Base-by-base conservation (phyloP, 30 jellyfish, hydroid and myxozoan genomes). In the Aurelia aurita region DNA sequence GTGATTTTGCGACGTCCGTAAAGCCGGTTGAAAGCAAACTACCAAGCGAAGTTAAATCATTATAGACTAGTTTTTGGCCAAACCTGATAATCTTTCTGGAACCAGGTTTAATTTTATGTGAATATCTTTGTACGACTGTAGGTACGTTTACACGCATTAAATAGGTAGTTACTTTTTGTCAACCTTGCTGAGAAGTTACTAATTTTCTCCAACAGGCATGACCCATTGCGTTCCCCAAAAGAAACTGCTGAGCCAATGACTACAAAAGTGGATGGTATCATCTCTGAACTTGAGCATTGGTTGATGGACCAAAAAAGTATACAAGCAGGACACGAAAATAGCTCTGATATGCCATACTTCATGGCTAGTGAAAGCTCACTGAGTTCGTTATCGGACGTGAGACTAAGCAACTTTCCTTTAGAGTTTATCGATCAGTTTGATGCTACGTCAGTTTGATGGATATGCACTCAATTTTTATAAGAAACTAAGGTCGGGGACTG, bases 231-330 rank as follows among this genome's bases (percentile, higher is more conserved):
- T 0, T 70, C 82, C 49, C 62, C 29, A 22, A 58, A 75, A 29
- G 46, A 71, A 3, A 63, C 43, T 43, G 64, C 79, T 18, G 76
- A 82, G 69, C 80, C 74, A 51, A 72, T 91, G 60, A 86, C 91
- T 19, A 63, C 69, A 25, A 92, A 92, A 60, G 98, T 86, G 35
- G 98, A 92, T 63, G 91, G 95, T n/a, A 92, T 92, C 49, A 72
- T 92, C 34, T 53, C 87, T 46, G 97, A 92, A 65, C 89, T 92
- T 6, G 98, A 92, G 65, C 71, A 86, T 11, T 92, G 98, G 98
- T 77, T 92, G 59, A 86, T 79, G 43, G 93, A 79, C 53, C 97
- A 92, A n/a, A 58, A 86, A 70, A 57, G 79, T 29, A 51, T 63
- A 18, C 83, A 61, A 68, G 54, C 72, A 20, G 31, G 28, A 21